Evolutionary conservation across 2,113 vertebrate genomes (phyloP).

Genomic region (Anas platyrhynchos): DNA sequence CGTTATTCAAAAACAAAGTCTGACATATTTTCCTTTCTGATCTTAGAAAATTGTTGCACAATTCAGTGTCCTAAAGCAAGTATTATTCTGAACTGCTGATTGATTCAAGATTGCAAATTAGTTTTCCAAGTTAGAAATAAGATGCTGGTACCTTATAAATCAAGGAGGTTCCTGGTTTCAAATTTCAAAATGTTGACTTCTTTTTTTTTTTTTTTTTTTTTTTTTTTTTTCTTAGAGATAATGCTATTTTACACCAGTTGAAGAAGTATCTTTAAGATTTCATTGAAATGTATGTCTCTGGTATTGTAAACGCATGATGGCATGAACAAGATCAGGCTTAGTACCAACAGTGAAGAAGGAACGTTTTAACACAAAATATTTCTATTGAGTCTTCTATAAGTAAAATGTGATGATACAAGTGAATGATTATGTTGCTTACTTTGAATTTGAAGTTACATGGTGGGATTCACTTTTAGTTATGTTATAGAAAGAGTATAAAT

Average conservation of each 20-base stretch:
- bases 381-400: neutral
- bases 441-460: neutral
- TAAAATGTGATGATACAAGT: neutral
- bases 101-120: conserved; percentile 11
- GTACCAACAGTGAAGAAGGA: neutral
- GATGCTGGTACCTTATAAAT: conserved; percentile 5
- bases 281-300: neutral
- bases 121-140: conserved; percentile 8
- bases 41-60: conserved; percentile 17
- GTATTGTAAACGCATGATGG: neutral
- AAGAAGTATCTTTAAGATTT: neutral
- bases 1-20: neutral
- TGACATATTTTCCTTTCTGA: conserved; percentile 2
- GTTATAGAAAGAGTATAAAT: neutral
- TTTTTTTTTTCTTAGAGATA: neutral
- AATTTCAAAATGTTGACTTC: neutral
- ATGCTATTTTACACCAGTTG: neutral
- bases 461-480: neutral
- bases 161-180: neutral
- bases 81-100: conserved; percentile 13
- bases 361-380: neutral
- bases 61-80: conserved; percentile 32
- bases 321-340: neutral
- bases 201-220: neutral
- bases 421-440: neutral